Conservation (phyloP, 2,113 vertebrate genomes). For the Poeciliopsis prolifica region DNA sequence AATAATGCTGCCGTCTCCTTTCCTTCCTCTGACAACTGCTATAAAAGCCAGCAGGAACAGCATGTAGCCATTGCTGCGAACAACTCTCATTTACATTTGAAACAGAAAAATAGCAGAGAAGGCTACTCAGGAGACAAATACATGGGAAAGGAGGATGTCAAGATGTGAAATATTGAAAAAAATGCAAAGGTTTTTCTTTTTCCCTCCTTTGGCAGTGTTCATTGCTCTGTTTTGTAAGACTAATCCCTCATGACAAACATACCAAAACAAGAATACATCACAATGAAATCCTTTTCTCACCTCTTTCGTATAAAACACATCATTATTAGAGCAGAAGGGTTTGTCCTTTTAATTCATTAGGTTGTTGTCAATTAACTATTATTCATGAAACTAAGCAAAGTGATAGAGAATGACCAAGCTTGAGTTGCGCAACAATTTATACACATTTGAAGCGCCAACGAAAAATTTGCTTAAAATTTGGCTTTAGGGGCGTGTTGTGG, state of each 20-base stretch:
- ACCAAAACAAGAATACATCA: neutral
- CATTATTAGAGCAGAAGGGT: neutral
- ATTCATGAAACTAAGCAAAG: neutral
- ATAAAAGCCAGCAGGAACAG: conserved; percentile 31
- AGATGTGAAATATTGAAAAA: conserved; percentile 24
- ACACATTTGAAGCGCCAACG: neutral
- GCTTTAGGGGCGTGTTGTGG: neutral
- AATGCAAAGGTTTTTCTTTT: conserved; percentile 3
- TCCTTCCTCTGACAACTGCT: conserved; percentile 28
- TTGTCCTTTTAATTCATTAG: neutral
- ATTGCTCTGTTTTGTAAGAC: conserved; percentile 6
- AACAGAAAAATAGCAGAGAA: conserved; percentile 57
- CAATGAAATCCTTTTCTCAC: neutral
- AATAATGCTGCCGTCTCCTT: conserved; percentile 30
- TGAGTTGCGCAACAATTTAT: neutral
- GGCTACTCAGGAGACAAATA: conserved; percentile 14
- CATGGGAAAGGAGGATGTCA: conserved; percentile 23
- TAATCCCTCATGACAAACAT: conserved; percentile 3
- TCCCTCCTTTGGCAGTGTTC: conserved; percentile 19
- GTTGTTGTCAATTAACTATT: neutral
- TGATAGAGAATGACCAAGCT: neutral
- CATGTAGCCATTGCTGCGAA: conserved; percentile 25
- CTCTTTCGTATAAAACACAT: neutral
- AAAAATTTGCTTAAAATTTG: too few species aligned
- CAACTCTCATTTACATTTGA: conserved; percentile 72